Evolutionary conservation across 1,140 invertebrate genomes (phyloP).

Genomic region (Limonius californicus): DNA sequence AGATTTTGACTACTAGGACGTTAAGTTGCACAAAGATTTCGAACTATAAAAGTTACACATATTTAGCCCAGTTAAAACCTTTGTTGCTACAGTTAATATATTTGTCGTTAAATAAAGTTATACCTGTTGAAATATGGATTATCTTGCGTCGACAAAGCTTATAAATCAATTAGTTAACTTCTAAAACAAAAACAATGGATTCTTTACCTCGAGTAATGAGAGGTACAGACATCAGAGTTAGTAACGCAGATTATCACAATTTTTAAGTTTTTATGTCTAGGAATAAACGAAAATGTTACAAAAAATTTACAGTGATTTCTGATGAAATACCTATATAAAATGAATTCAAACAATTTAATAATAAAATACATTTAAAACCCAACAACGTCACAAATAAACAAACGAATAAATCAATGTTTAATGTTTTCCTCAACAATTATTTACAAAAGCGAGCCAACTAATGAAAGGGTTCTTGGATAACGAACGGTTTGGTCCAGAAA

Average conservation of each 20-base stretch:
- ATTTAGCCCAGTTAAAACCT: no score
- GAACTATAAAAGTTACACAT: no score
- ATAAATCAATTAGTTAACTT: no score
- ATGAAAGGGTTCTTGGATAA: not conserved
- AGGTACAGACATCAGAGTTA: slow-evolving; percentile 8
- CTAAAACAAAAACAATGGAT: no score
- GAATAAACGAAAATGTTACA: not conserved
- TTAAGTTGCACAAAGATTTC: no score
- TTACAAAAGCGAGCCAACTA: not conserved
- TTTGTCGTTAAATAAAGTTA: not conserved
- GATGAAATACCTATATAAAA: no score
- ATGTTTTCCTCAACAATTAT: slow-evolving; percentile 6
- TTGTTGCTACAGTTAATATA: not conserved
- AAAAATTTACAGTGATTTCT: not conserved
- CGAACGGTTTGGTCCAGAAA: not conserved
- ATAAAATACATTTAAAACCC: not conserved
- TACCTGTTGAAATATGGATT: not conserved
- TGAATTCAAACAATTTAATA: not conserved
- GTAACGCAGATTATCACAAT: not conserved
- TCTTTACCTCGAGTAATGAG: not conserved
- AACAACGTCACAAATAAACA: slow-evolving; percentile 8
- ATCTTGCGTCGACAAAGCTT: no score
- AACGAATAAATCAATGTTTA: not conserved
- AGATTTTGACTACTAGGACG: no score
- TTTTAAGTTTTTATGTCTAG: not conserved